Percentiles rank a stretch among this genome's conserved stretches.
Conservation (phyloP, 2,797 vertebrate species). For the Poecilia picta region DNA sequence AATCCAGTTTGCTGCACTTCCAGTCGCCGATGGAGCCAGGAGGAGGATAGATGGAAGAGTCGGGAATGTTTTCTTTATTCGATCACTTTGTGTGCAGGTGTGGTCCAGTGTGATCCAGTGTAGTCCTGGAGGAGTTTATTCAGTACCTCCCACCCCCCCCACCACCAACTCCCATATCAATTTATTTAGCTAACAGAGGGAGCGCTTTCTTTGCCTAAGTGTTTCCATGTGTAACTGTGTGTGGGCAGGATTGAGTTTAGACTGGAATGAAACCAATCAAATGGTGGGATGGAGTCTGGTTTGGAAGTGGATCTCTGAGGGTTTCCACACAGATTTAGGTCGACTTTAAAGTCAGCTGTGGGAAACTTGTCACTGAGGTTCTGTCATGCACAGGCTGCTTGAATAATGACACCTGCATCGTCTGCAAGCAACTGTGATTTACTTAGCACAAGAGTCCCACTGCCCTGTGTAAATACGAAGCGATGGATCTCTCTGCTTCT, state of each 20-base stretch:
- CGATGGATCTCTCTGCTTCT: background rate
- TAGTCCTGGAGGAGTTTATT: background rate
- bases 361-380: background rate
- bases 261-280: conserved; percentile 62
- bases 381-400: conserved; percentile 2
- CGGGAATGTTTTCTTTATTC: background rate
- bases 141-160: background rate
- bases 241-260: conserved; percentile 70
- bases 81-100: background rate
- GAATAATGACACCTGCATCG: conserved; percentile 18
- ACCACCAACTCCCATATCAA: conserved; percentile 29
- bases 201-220: conserved; percentile 60
- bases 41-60: background rate
- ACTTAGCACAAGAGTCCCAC: background rate
- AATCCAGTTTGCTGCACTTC: background rate
- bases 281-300: conserved; percentile 16
- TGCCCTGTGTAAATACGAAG: background rate
- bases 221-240: conserved; percentile 77
- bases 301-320: conserved; percentile 10
- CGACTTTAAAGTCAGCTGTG: conserved; percentile 18
- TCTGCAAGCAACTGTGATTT: conserved; percentile 5
- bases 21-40: background rate
- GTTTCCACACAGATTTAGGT: conserved; percentile 10
- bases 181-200: conserved; percentile 41
- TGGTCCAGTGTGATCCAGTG: background rate